Conservation (phyloP, 2,888 invertebrate species). For the Apamea epomidion region DNA sequence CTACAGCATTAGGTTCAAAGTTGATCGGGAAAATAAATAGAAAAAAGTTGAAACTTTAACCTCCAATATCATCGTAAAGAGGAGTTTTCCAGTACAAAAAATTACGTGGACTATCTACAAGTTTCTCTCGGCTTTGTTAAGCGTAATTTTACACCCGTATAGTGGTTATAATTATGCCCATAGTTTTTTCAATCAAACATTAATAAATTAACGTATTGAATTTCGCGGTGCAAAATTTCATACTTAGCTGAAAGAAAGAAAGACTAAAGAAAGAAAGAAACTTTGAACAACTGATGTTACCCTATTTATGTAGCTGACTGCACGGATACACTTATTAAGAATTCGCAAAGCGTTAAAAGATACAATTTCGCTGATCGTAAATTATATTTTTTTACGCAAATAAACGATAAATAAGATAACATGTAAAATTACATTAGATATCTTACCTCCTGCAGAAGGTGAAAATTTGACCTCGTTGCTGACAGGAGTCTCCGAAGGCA, state of each 20-base stretch:
- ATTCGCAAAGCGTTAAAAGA: constrained; percentile 25
- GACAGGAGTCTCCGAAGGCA: constrained; percentile 82
- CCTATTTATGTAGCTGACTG: background rate
- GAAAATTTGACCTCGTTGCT: constrained; percentile 88
- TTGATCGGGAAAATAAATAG: background rate
- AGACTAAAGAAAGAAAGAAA: no score
- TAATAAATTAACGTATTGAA: background rate
- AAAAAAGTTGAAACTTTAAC: background rate
- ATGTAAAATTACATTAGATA: background rate
- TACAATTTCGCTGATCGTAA: constrained; percentile 19
- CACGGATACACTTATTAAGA: background rate
- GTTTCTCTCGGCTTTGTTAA: background rate
- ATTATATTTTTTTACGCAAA: background rate
- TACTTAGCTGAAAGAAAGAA: no score
- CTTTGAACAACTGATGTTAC: background rate
- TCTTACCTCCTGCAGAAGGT: constrained; percentile 76
- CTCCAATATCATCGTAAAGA: background rate
- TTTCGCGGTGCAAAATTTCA: constrained; percentile 1
- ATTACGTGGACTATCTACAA: background rate
- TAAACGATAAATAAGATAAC: background rate
- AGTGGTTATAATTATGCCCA: background rate
- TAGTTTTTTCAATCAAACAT: background rate
- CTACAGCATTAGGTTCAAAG: no score
- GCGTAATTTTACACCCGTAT: background rate
- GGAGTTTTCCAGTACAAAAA: background rate